phyloP scores from a whole-genome alignment of 2,113 vertebrate genomes.

The Rhodinocichla rosea region DNA sequence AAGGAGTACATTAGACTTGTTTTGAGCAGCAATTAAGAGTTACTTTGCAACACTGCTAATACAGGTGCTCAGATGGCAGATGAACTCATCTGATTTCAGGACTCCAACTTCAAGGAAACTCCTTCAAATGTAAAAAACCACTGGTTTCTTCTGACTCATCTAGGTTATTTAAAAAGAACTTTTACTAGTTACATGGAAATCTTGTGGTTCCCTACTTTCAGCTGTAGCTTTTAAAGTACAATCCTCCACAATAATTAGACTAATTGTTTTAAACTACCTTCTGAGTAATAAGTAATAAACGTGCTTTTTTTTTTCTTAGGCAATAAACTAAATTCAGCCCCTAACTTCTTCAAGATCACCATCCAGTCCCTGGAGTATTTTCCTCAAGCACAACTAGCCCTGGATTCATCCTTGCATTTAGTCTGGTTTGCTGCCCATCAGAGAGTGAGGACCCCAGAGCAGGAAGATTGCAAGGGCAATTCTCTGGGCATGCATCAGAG shows the following conservation, averaged over 20 bases:
- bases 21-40: not conserved
- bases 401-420: not conserved
- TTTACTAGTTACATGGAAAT: constrained; percentile 2
- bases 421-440: not conserved
- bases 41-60: not conserved
- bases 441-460: rapidly evolving
- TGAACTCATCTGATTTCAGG: constrained; percentile 29
- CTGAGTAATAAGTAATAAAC: not conserved
- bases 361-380: not conserved
- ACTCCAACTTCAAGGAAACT: constrained; percentile 15
- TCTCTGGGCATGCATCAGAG: not conserved
- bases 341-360: not conserved
- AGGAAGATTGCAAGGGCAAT: not conserved
- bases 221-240: constrained; percentile 14
- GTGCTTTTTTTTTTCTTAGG: not conserved
- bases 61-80: not conserved
- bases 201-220: not conserved
- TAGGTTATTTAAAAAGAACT: not conserved
- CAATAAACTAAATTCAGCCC: not conserved
- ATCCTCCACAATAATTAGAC: not conserved
- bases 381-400: not conserved
- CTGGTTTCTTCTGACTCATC: constrained; percentile 7
- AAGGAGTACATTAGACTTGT: not conserved
- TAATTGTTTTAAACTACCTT: constrained; percentile 36
- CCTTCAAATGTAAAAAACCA: not conserved